These are phyloP conservation scores for Mesocentrotus franciscanus DNA, from an alignment of 53 echinoderm and acorn worm genomes.

Conservation along the genomic window DNA sequence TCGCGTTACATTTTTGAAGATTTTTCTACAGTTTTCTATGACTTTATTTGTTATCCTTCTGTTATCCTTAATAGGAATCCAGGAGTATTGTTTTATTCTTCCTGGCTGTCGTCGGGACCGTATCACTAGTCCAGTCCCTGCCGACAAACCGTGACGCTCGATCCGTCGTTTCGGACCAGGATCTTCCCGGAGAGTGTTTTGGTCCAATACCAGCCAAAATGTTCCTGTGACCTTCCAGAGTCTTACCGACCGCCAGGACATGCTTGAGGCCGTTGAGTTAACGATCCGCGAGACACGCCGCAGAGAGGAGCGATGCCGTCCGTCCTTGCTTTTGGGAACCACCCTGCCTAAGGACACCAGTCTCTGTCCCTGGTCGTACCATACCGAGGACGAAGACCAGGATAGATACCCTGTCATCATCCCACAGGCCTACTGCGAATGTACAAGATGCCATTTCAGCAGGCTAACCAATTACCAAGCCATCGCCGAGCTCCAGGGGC, in stretches of 20 bases:
- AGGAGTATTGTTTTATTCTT: background rate
- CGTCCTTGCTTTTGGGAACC: background rate
- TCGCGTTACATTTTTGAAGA: too few species aligned
- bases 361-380: conserved; percentile 34
- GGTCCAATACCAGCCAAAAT: background rate
- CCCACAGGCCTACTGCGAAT: conserved; percentile 38
- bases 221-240: background rate
- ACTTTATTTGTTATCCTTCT: too few species aligned
- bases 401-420: conserved; percentile 29
- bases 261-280: background rate
- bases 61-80: background rate
- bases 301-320: background rate
- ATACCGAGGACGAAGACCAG: conserved; percentile 1
- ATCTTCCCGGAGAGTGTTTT: background rate
- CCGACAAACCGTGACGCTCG: background rate
- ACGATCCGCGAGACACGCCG: background rate
- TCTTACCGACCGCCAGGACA: background rate
- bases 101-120: background rate
- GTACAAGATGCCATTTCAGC: background rate
- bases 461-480: background rate
- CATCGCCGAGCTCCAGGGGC: background rate
- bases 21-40: too few species aligned
- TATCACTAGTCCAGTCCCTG: background rate
- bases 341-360: background rate
- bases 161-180: too few species aligned